These are phyloP conservation scores for Brachionus asplanchnoidis DNA, from an alignment of 1,140 invertebrate species.

Conservation along the genomic window DNA sequence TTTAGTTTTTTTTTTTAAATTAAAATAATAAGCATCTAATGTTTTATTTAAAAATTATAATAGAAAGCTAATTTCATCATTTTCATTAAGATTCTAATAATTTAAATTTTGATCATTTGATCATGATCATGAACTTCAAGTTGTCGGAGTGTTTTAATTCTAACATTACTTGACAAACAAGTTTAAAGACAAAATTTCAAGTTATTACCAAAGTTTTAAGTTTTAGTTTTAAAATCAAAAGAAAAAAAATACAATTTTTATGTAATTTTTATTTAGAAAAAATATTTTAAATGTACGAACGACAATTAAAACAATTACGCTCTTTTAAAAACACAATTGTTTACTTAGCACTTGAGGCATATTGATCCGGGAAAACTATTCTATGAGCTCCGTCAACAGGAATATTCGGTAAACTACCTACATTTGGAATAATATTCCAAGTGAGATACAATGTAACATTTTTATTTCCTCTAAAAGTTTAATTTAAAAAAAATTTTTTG, in stretches of 20 bases:
- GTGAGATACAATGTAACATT: conserved; percentile 88
- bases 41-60: too few relatives aligned
- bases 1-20: too few relatives aligned
- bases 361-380: conserved; percentile 71
- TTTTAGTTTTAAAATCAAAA: neutral
- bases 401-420: conserved; percentile 81
- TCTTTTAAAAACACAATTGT: neutral
- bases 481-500: conserved; percentile 41
- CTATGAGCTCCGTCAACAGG: conserved; percentile 73
- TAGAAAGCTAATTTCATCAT: too few relatives aligned
- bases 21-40: too few relatives aligned
- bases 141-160: too few relatives aligned
- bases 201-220: too few relatives aligned
- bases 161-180: too few relatives aligned
- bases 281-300: neutral
- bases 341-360: neutral
- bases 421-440: conserved; percentile 98
- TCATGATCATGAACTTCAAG: too few relatives aligned
- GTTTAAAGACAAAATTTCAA: too few relatives aligned
- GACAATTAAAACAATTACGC: neutral
- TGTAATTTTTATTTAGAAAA: neutral
- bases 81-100: too few relatives aligned
- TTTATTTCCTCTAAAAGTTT: conserved; percentile 73
- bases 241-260: neutral
- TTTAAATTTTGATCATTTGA: too few relatives aligned